Evolutionary conservation across 2,113 vertebrate species (phyloP), one percentile per base, ranked within the genome.

Genomic region (Otis tarda): DNA sequence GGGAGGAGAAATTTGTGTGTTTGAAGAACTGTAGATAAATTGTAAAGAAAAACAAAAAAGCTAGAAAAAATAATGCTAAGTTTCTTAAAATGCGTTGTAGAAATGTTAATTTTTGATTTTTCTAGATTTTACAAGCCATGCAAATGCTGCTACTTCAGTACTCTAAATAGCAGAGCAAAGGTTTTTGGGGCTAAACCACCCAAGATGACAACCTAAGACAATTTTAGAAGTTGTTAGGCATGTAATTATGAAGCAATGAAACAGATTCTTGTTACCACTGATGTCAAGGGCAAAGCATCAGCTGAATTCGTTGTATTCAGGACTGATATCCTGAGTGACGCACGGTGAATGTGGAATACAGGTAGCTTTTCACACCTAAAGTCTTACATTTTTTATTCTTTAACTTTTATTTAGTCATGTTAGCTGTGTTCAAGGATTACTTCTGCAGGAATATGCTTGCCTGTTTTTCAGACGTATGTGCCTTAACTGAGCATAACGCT

Each of bases 241-340:
- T 71, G 28, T 43, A 6, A 22, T 37, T 87, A 82, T 61, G 31
- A 87, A 61, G 45, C 39, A 45, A 3, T 0, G 2, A 21, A 35
- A 45, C 9, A n/a, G 30, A 37, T 68, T 85, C 19, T 64, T 86
- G 43, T 35, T 76, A 13, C 15, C 21, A 7, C 47, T 87, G 53
- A 9, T n/a, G 14, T 49, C 12, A 81, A 55, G n/a, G 33, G 8
- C 16, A 37, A 78, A 70, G 49, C 53, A 70, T 43, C 74, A 78
- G 19, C 47, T 71, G 39, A 71, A 57, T 43, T 87, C 14, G 10
- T 31, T 89, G 21, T 12, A 7, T 81, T 37, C 43, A 47, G 37
- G 33, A 53, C 22, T 0, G 0, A 28, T 47, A 52, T 4, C 39
- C 39, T 3, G 4, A 71, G 56, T 33, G 45, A 47, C 4, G 1